These are phyloP conservation scores for Lanistes nyassanus DNA, from an alignment of 1,140 invertebrate genomes.

Conservation along the genomic window DNA sequence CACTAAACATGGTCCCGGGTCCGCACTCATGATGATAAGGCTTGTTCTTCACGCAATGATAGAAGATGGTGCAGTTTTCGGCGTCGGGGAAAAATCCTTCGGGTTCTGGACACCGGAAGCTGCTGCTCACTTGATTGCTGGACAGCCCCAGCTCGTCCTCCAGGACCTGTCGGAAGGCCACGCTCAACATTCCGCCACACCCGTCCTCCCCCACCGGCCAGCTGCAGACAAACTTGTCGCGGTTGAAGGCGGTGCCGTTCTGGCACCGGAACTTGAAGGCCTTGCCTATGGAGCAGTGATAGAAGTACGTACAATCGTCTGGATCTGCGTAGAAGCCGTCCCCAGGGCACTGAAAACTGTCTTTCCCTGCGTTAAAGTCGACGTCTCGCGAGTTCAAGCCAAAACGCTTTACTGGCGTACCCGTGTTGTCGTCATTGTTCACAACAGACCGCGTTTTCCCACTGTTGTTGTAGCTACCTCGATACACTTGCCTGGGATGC, in stretches of 20 bases:
- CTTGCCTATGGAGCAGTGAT: slow-evolving; percentile 17
- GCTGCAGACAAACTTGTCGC: slow-evolving; percentile 16
- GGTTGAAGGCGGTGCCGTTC: slow-evolving; percentile 20
- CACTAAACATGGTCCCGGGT: slow-evolving; percentile 9
- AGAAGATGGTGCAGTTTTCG: slow-evolving; percentile 22
- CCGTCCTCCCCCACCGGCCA: slow-evolving; percentile 18
- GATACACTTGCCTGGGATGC: neutral
- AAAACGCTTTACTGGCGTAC: neutral
- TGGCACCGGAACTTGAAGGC: slow-evolving; percentile 16
- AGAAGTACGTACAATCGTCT: slow-evolving; percentile 17
- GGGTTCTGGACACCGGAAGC: slow-evolving; percentile 31
- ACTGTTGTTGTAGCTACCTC: neutral
- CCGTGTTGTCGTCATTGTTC: neutral
- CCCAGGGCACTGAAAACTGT: slow-evolving; percentile 14
- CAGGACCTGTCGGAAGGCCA: neutral
- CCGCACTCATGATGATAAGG: slow-evolving; percentile 13
- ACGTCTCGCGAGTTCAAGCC: neutral
- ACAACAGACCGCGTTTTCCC: too few species aligned
- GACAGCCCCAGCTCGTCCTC: neutral
- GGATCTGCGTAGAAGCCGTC: slow-evolving; percentile 26
- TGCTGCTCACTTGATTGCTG: neutral
- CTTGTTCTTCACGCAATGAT: slow-evolving; percentile 23
- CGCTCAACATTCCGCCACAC: slow-evolving; percentile 18
- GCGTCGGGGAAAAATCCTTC: slow-evolving; percentile 29
- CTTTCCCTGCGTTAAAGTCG: neutral